Percentiles rank a stretch among this genome's conserved stretches.
phyloP scores from a whole-genome alignment of 2,888 invertebrate genomes.

The Hirtodrosophila trivittata region DNA sequence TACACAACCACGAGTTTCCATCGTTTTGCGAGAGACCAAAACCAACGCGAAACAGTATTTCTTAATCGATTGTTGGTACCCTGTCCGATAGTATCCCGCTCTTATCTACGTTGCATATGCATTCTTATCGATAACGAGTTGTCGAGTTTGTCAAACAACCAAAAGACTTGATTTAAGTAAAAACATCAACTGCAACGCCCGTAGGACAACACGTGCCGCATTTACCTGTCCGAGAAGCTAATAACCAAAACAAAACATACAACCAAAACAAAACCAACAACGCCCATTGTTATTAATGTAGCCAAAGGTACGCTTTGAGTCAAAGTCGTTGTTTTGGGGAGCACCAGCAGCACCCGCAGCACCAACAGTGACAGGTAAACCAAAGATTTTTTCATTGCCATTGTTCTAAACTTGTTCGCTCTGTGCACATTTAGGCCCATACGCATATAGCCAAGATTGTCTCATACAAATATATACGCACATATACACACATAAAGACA shows the following conservation, averaged over 20 bases:
- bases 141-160: slow-evolving; percentile 43
- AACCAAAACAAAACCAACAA: slow-evolving; percentile 7
- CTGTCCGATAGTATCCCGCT: slow-evolving; percentile 17
- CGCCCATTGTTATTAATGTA: slow-evolving; percentile 16
- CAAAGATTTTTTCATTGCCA: slow-evolving; percentile 20
- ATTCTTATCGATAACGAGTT: slow-evolving; percentile 40
- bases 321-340: slow-evolving; percentile 45
- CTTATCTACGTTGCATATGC: slow-evolving; percentile 22
- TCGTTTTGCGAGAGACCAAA: too few relatives aligned
- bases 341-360: slow-evolving; percentile 5
- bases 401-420: slow-evolving; percentile 17
- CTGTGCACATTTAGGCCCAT: background rate
- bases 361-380: slow-evolving; percentile 49
- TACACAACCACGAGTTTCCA: too few relatives aligned
- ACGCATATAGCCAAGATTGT: slow-evolving; percentile 14
- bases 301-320: slow-evolving; percentile 14
- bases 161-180: slow-evolving; percentile 45
- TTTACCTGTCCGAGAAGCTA: slow-evolving; percentile 10
- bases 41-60: too few relatives aligned
- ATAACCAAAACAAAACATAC: slow-evolving; percentile 8
- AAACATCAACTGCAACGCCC: slow-evolving; percentile 23
- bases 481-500: background rate
- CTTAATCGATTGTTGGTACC: background rate
- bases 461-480: slow-evolving; percentile 27
- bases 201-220: slow-evolving; percentile 32